A percentile compares a stretch with the other conserved stretches of the same genome.
phyloP scores from a whole-genome alignment of 2,888 invertebrate species.

The Ischnus inquisitorius region DNA sequence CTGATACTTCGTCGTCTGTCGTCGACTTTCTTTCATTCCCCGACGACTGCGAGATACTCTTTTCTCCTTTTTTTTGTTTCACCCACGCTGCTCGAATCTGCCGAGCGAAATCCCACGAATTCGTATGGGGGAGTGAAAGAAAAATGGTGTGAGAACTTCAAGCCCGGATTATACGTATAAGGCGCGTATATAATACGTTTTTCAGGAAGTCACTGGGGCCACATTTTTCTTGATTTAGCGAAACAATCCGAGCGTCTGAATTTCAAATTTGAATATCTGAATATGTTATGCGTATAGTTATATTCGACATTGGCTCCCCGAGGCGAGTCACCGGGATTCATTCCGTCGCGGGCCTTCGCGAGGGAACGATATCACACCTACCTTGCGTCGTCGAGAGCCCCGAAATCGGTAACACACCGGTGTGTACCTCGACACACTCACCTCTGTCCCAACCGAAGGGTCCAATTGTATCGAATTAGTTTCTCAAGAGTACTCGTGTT shows the following conservation, averaged over 20 bases:
- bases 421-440: neutral
- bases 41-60: slow-evolving; percentile 52
- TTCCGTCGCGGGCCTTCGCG: slow-evolving; percentile 55
- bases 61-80: neutral
- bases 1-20: slow-evolving; percentile 48
- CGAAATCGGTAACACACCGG: slow-evolving; percentile 18
- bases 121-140: slow-evolving; percentile 35
- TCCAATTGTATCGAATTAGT: slow-evolving; percentile 74
- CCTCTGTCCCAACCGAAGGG: slow-evolving; percentile 40
- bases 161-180: slow-evolving; percentile 63
- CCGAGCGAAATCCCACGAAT: slow-evolving; percentile 51
- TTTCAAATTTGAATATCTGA: slow-evolving; percentile 78
- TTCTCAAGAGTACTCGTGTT: slow-evolving; percentile 64
- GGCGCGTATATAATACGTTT: slow-evolving; percentile 63
- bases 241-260: slow-evolving; percentile 83
- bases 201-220: slow-evolving; percentile 79
- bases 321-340: slow-evolving; percentile 45
- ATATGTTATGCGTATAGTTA: slow-evolving; percentile 34
- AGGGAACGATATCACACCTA: slow-evolving; percentile 31
- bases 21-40: slow-evolving; percentile 51
- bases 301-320: slow-evolving; percentile 23
- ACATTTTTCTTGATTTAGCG: slow-evolving; percentile 83
- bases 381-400: slow-evolving; percentile 20
- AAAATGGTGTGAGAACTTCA: slow-evolving; percentile 51
- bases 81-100: neutral